These are phyloP conservation scores for Bombyx mori DNA, from an alignment of 1,140 invertebrate genomes.

Conservation along the genomic window ASM3026992v2 NC_085119.1:1226501-1227000, in stretches of 20 bases:
- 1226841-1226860: too few relatives aligned
- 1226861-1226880: too few relatives aligned
- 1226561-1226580: slow-evolving; percentile 78
- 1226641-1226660: slow-evolving; percentile 42
- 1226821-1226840: too few relatives aligned
- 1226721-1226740: slow-evolving; percentile 27
- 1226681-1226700: slow-evolving; percentile 19
- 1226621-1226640: slow-evolving; percentile 38
- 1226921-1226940: too few relatives aligned
- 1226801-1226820: too few relatives aligned
- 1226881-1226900: too few relatives aligned
- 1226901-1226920: too few relatives aligned
- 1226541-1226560: slow-evolving; percentile 30
- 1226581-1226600: slow-evolving; percentile 53
- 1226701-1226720: slow-evolving; percentile 33
- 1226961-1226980: too few relatives aligned
- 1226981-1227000: too few relatives aligned
- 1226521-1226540: slow-evolving; percentile 39
- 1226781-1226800: neutral
- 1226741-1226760: slow-evolving; percentile 33
- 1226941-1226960: too few relatives aligned
- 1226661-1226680: slow-evolving; percentile 35
- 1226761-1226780: slow-evolving; percentile 45
- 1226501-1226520: slow-evolving; percentile 36
- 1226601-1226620: slow-evolving; percentile 37